A percentile compares a stretch with the other conserved stretches of the same genome.
Conservation (phyloP, 1,140 invertebrate genomes). For the Heliconius nattereri region DNA sequence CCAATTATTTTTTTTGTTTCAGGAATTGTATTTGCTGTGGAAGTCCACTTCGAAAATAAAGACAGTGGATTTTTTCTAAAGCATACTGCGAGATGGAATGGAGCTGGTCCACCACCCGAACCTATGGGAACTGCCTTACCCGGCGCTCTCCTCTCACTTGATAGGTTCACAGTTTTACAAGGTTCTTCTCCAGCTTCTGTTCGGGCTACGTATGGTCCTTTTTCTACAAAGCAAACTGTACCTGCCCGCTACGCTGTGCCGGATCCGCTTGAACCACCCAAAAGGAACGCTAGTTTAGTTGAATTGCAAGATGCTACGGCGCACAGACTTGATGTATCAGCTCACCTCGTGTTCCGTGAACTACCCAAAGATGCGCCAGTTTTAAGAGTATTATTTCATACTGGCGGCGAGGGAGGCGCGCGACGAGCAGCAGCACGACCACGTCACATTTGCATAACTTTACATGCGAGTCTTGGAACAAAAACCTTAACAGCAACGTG, state of each 20-base stretch:
- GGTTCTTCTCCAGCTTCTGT: conserved; percentile 93
- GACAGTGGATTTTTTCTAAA: conserved; percentile 94
- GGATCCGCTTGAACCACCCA: conserved; percentile 84
- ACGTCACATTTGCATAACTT: conserved; percentile 86
- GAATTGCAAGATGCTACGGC: conserved; percentile 87
- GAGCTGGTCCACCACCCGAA: conserved; percentile 69
- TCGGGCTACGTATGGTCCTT: conserved; percentile 93
- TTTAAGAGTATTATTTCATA: conserved; percentile 93
- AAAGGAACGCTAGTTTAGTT: conserved; percentile 68
- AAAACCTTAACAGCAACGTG: conserved; percentile 89
- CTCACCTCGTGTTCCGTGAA: conserved; percentile 92
- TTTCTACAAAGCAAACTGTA: conserved; percentile 95
- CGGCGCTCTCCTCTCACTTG: conserved; percentile 85
- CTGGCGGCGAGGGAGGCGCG: conserved; percentile 88
- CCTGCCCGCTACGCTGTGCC: conserved; percentile 93
- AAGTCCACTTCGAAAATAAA: conserved; percentile 94
- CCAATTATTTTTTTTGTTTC: conserved; percentile 50
- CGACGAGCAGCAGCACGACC: conserved; percentile 77
- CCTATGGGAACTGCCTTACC: conserved; percentile 75
- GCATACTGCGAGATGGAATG: conserved; percentile 85
- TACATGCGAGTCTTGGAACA: conserved; percentile 85
- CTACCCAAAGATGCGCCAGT: conserved; percentile 93
- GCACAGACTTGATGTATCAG: conserved; percentile 92
- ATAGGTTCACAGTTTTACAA: conserved; percentile 94
- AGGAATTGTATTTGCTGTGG: conserved; percentile 82